Evolutionary conservation across 2,113 vertebrate genomes (phyloP), one percentile per base, ranked within the genome.

Genomic region (Spea bombifrons): DNA sequence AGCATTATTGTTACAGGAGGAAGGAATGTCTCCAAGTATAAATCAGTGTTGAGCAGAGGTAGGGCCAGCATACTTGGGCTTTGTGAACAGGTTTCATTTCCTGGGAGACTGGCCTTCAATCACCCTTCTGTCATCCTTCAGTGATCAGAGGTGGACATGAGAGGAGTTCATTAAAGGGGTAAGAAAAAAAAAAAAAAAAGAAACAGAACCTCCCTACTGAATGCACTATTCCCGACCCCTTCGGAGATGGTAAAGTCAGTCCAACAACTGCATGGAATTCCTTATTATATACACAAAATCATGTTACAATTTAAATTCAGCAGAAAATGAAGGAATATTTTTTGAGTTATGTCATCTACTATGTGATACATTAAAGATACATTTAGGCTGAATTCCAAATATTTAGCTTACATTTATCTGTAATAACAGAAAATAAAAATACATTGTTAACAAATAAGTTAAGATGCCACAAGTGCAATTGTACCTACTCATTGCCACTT

Each of bases 91-190:
- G 88, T 88, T 89, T 90, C 88, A 90, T 90, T 90, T 91, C 89
- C 89, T 88, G 87, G 87, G 89, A 90, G 90, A 88, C 83, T 87
- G 88, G 86, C 86, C 86, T 89, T 91, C 87, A 91, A 90, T 91
- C 89, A 90, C 86, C 86, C 86, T 86, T 87, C 86, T 86, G 88
- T 90, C 88, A 88, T 86, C 88, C 87, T 88, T 84, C 88, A 88
- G 76, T 90, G 88, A 90, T 91, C 89, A 91, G 88, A 90, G 88
- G 90, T 90, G 90, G 89, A 90, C 89, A 90, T 90, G 87, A 89
- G 88, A 89, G 88, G 83, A 90, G 88, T 90, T 90, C 88, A 90
- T 90, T 90, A 90, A 89, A 85, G 88, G 86, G 85, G 88, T 74
- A 90, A 88, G 89, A 5, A 75, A 73, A 73, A 89, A 88, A 89